phyloP scores from a whole-genome alignment of 2,797 vertebrate species.

The Basileuterus tristriatus region DNA sequence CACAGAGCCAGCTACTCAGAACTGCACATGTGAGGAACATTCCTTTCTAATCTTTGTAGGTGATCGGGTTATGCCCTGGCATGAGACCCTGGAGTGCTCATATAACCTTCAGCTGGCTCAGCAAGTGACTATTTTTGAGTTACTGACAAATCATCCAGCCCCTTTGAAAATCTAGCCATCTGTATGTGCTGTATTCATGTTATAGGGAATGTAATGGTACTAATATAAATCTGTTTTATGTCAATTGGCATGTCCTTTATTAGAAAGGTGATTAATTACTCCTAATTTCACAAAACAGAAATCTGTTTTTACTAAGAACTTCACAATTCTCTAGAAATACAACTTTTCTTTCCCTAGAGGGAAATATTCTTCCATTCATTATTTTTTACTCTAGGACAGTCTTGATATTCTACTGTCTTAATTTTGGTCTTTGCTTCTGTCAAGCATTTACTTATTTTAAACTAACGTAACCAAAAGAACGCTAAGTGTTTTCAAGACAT shows the following conservation, averaged over 20 bases:
- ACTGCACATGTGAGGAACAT: conserved; percentile 3
- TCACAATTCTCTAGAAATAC: not conserved
- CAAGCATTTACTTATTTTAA: not conserved
- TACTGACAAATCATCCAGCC: not conserved
- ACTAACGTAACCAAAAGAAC: not conserved
- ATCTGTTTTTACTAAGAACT: not conserved
- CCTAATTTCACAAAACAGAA: not conserved
- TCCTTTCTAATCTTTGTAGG: conserved; percentile 49
- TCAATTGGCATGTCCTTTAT: not conserved
- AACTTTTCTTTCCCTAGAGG: not conserved
- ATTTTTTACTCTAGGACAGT: not conserved
- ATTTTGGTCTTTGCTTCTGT: not conserved
- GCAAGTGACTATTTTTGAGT: not conserved
- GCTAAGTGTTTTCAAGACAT: not conserved
- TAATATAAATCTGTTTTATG: not conserved
- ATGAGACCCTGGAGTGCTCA: not conserved
- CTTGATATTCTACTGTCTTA: not conserved
- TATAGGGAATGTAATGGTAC: not conserved
- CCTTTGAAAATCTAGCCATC: not conserved
- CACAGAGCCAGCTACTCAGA: not conserved
- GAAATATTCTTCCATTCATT: not conserved
- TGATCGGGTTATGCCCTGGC: conserved; percentile 45
- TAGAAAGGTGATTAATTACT: not conserved
- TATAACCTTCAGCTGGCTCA: conserved; percentile 31
- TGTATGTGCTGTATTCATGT: not conserved